Evolutionary conservation across 2,888 invertebrate species (phyloP), one percentile per base, ranked within the genome.

Genomic region (Cerastoderma edule): DNA sequence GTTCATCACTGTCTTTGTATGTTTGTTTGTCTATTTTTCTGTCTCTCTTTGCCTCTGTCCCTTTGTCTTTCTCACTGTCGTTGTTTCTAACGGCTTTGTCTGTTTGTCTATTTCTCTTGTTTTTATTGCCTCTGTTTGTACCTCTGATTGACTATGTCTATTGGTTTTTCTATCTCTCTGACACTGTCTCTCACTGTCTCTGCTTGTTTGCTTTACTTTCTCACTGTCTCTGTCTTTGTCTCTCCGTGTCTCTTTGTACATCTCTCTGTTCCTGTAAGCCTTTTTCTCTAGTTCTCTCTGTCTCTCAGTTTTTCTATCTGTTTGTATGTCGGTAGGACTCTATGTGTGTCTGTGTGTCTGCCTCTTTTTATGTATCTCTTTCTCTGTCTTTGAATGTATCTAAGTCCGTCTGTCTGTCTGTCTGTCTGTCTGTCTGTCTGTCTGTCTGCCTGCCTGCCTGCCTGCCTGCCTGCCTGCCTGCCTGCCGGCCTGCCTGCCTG

Each of bases 241-340:
- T n/a, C 53, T 53, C 53, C n/a, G 44, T 44, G 19, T 44, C 16
- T 44, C 44, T 44, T 44, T 44, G 19, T 44, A 44, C 16, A 44
- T 53, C n/a, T 56, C 27, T 56, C 27, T 28, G 10, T 30, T n/a
- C 28, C 10, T 56, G 10, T 13, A 6, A 6, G 10, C 13, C 24
- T 56, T 30, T 56, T 30, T 56, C 10, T 56, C 57, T 56, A 5
- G 16, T 10, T 56, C 57, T 56, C 57, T 56, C 57, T 56, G 10
- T 56, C 28, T 56, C 24, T 56, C 30, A 27, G 27, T 56, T 30
- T 56, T 10, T 56, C 57, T 56, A 24, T 27, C 28, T 56, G 10
- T 56, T 10, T 56, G 27, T 56, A 24, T 56, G 27, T 56, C 57
- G 16, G 27, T 56, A 4, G 8, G 27, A 27, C 28, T 30, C 28